These are phyloP conservation scores for Emydura subglobosa DNA, from an alignment of 2,113 vertebrate species.

Conservation along the genomic window DNA sequence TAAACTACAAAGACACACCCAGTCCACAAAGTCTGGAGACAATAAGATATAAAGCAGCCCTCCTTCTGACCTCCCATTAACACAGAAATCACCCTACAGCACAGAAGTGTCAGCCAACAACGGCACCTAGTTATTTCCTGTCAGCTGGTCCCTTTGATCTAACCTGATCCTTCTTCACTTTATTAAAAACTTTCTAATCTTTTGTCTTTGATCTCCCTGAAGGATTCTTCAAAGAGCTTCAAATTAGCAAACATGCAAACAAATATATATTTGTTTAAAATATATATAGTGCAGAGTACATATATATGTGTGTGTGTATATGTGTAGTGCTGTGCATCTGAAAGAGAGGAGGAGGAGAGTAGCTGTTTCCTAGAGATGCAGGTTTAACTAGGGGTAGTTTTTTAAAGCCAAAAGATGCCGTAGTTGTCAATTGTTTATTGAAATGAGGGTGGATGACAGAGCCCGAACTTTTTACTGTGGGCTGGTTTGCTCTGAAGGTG, in stretches of 20 bases:
- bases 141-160: slow-evolving; percentile 78
- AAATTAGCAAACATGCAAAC: slow-evolving; percentile 76
- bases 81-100: slow-evolving; percentile 78
- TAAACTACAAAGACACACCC: slow-evolving; percentile 70
- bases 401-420: slow-evolving; percentile 64
- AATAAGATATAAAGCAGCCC: slow-evolving; percentile 75
- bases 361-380: slow-evolving; percentile 56
- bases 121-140: slow-evolving; percentile 78
- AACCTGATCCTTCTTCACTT: slow-evolving; percentile 78
- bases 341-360: slow-evolving; percentile 59
- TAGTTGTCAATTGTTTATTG: slow-evolving; percentile 70
- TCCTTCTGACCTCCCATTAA: slow-evolving; percentile 75
- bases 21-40: slow-evolving; percentile 74
- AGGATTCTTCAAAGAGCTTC: slow-evolving; percentile 75
- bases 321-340: slow-evolving; percentile 45
- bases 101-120: slow-evolving; percentile 77
- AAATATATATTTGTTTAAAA: slow-evolving; percentile 17
- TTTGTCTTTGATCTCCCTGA: slow-evolving; percentile 76
- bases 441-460: slow-evolving; percentile 64
- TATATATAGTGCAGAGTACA: slow-evolving; percentile 10
- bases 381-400: slow-evolving; percentile 60
- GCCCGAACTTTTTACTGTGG: slow-evolving; percentile 44
- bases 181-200: slow-evolving; percentile 79
- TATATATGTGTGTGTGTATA: background rate
- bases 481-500: slow-evolving; percentile 72